Base-by-base conservation (phyloP, 92 coral and sea anemone genomes). In the Meandrina meandrites region DNA sequence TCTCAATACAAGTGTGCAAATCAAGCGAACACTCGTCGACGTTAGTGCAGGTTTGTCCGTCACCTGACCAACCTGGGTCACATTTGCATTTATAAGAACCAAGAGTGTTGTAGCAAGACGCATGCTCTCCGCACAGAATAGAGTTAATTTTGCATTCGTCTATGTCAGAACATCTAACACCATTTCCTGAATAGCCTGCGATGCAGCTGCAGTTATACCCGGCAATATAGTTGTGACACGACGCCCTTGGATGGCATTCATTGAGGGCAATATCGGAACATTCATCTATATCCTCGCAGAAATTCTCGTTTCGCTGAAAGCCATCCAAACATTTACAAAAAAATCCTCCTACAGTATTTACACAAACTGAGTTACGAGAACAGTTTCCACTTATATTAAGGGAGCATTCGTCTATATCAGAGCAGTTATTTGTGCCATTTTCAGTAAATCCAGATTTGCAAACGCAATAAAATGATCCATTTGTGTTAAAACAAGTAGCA, bases 51-150 rank as follows among this genome's bases (percentile, higher is more conserved):
- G 74, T 92, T 60, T 70, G 70, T 7, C 92, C 94, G 75, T 86
- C 90, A 10, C 92, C 94, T n/a, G 92, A 86, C 90, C 90, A 92
- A 62, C 94, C 94, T 28, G 72, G 87, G 81, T 83, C 45, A 54
- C 94, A 92, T 72, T 76, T 83, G 80, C 94, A 92, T 34, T 19
- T 62, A 79, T 92, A 92, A 16, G 90, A 81, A 51, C 94, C 92
- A n/a, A 87, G 90, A 9, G 57, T 62, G 76, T 92, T 92, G 74
- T 76, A 86, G 76, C 94, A 92, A 31, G 90, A 80, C 47, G 94
- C 92, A 37, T 86, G 90, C 8, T 40, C 76, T 69, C 86, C 86
- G 60, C 94, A 92, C 13, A 81, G 35, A 48, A 70, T 79, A 31
- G 82, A 67, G 66, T 47, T 70, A 36, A 78, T 83, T 27, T 50